A percentile compares a stretch with the other conserved stretches of the same genome.
phyloP scores from a whole-genome alignment of 2,797 vertebrate species.

The Enteromius fasciolatus region DNA sequence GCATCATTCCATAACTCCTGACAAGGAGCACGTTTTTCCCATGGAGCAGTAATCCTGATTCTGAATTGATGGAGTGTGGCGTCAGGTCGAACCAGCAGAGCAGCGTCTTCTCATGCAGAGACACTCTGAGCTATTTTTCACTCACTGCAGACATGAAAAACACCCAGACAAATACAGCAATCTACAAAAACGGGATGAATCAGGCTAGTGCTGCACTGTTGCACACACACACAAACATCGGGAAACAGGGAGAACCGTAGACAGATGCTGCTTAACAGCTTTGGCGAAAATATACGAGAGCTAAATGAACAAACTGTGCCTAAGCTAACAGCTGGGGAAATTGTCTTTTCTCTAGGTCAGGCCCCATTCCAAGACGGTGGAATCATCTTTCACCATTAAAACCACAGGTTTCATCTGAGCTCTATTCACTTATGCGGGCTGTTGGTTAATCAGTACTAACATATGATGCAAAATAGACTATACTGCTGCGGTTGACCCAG shows the following conservation, averaged over 20 bases:
- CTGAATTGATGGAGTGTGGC: conserved; percentile 48
- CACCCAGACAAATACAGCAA: conserved; percentile 32
- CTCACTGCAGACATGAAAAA: conserved; percentile 29
- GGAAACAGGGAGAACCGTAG: conserved; percentile 14
- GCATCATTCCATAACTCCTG: conserved; percentile 31
- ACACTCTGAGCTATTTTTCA: conserved; percentile 37
- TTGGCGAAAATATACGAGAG: conserved; percentile 32
- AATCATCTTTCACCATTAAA: conserved; percentile 26
- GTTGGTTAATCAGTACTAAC: conserved; percentile 10
- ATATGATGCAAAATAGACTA: conserved; percentile 5
- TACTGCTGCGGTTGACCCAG: not conserved
- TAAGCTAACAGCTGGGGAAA: conserved; percentile 49
- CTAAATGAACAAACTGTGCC: conserved; percentile 42
- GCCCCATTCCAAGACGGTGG: conserved; percentile 52
- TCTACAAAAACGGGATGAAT: conserved; percentile 27
- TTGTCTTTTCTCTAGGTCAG: conserved; percentile 56
- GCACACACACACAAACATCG: conserved; percentile 37
- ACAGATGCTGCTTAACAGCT: conserved; percentile 50
- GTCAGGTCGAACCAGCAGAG: conserved; percentile 40
- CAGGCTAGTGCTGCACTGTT: not conserved
- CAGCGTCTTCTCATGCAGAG: conserved; percentile 21
- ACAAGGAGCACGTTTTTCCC: conserved; percentile 24
- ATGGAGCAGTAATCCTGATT: conserved; percentile 37
- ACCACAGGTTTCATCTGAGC: conserved; percentile 25
- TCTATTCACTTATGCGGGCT: not conserved